Conservation (phyloP, 1,140 invertebrate genomes). For the Penaeus chinensis region DNA sequence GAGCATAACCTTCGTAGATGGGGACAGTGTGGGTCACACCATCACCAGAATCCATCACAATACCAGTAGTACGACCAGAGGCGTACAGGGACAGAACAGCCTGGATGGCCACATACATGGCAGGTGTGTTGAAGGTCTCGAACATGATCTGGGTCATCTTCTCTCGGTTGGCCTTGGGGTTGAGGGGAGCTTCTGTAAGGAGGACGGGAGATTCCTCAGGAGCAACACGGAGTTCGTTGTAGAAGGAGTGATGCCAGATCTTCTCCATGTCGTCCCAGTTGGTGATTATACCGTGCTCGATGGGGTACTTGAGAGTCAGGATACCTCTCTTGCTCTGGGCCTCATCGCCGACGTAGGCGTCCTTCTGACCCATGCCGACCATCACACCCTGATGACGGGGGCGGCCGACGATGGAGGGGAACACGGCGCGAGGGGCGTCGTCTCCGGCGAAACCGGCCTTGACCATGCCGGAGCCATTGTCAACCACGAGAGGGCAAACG, state of each 20-base stretch:
- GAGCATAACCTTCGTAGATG: slow-evolving; percentile 91
- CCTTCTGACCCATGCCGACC: slow-evolving; percentile 96
- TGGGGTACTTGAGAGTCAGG: slow-evolving; percentile 91
- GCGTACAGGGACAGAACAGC: slow-evolving; percentile 91
- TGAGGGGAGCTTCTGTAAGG: slow-evolving; percentile 88
- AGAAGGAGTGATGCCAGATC: slow-evolving; percentile 96
- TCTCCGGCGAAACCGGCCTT: too few relatives aligned
- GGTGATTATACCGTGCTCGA: slow-evolving; percentile 95
- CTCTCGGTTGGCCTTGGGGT: slow-evolving; percentile 88
- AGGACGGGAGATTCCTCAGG: slow-evolving; percentile 94
- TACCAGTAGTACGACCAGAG: slow-evolving; percentile 94
- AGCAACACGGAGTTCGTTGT: slow-evolving; percentile 94
- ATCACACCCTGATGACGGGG: slow-evolving; percentile 80
- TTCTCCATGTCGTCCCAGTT: slow-evolving; percentile 99
- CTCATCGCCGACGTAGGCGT: slow-evolving; percentile 85
- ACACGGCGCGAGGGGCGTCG: too few relatives aligned
- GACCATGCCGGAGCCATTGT: too few relatives aligned
- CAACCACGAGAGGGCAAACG: too few relatives aligned
- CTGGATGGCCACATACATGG: slow-evolving; percentile 93
- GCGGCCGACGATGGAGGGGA: slow-evolving; percentile 69
- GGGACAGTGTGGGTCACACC: slow-evolving; percentile 95
- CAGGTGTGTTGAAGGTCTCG: slow-evolving; percentile 92
- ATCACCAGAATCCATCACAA: slow-evolving; percentile 91
- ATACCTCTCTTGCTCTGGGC: slow-evolving; percentile 66
- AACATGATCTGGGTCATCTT: slow-evolving; percentile 95